Evolutionary conservation across 2,113 vertebrate species (phyloP).

Genomic region (Thalassoma bifasciatum): DNA sequence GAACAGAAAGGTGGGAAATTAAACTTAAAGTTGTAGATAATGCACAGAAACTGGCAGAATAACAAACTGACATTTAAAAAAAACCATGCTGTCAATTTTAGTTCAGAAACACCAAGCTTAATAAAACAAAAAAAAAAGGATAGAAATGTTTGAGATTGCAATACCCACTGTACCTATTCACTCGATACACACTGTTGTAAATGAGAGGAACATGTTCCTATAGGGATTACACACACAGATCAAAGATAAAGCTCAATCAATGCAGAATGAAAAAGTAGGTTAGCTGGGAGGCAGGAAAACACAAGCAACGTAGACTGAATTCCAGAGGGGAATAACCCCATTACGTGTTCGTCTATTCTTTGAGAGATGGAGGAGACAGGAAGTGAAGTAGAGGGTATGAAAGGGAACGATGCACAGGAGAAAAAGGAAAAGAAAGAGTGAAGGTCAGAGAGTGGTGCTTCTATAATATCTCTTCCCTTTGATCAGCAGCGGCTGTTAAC

Average conservation of each 20-base stretch:
- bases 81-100: no score
- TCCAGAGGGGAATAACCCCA: constrained; percentile 46
- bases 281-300: constrained; percentile 25
- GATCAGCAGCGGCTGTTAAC: constrained; percentile 59
- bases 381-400: constrained; percentile 30
- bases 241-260: constrained; percentile 39
- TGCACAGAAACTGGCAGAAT: no score
- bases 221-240: constrained; percentile 29
- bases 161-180: no score
- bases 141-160: neutral
- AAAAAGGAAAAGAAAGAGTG: constrained; percentile 41
- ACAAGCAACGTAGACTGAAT: constrained; percentile 22
- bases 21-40: no score
- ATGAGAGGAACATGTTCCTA: constrained; percentile 6
- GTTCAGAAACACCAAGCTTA: neutral
- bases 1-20: no score
- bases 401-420: constrained; percentile 15
- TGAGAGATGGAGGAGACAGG: constrained; percentile 30
- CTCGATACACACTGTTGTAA: neutral
- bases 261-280: constrained; percentile 38
- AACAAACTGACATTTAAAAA: no score
- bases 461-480: constrained; percentile 58
- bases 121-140: neutral
- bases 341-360: constrained; percentile 13
- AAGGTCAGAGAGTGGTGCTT: constrained; percentile 44